phyloP scores from a whole-genome alignment of 2,113 vertebrate genomes.

The Patagioenas fasciata region DNA sequence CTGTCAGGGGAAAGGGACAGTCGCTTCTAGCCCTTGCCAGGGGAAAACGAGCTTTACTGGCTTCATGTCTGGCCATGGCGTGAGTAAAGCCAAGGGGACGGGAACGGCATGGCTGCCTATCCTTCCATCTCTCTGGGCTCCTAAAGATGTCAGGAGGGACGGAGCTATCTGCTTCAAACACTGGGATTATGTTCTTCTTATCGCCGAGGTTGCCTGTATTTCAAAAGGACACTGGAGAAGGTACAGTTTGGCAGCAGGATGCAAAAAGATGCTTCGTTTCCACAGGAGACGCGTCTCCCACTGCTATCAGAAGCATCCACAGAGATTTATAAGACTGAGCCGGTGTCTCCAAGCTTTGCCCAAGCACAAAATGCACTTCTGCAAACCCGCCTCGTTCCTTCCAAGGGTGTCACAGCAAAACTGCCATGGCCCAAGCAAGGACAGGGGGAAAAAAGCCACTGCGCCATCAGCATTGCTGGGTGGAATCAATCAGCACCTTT shows the following conservation, averaged over 20 bases:
- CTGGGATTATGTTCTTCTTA: neutral
- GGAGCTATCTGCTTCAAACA: neutral
- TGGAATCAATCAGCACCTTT: neutral
- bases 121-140: neutral
- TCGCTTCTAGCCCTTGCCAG: neutral
- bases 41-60: neutral
- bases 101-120: neutral
- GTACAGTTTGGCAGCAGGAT: neutral
- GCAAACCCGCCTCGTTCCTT: rapidly evolving
- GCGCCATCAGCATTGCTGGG: neutral
- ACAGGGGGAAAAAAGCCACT: rapidly evolving
- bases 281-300: neutral
- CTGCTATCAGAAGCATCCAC: neutral
- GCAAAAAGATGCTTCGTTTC: neutral
- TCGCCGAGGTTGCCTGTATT: neutral
- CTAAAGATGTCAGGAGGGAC: neutral
- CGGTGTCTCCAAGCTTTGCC: neutral
- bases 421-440: neutral
- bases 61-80: rapidly evolving
- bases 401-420: neutral
- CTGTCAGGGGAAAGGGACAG: neutral
- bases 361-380: neutral
- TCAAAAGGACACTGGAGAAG: neutral
- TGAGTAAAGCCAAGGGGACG: neutral
- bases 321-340: neutral